A percentile compares a stretch with the other conserved stretches of the same genome.
Conservation (phyloP, 2,797 vertebrate genomes). For the Manis pentadactyla region DNA sequence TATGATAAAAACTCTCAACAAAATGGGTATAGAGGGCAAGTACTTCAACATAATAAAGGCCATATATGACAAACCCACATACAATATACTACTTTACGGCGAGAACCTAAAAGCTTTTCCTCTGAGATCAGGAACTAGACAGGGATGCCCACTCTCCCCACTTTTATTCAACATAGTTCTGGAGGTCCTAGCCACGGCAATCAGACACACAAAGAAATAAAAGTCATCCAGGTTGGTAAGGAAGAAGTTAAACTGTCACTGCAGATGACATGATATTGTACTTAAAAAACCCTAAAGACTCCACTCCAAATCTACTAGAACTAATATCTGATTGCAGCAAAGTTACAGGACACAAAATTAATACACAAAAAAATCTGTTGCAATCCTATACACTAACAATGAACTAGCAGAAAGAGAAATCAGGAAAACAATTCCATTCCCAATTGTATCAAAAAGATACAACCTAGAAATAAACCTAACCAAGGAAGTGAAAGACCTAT, state of each 20-base stretch:
- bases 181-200: background rate
- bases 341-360: background rate
- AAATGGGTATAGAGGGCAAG: too few species aligned
- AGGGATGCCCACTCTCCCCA: background rate
- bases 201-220: background rate
- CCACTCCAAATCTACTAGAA: background rate
- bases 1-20: too few species aligned
- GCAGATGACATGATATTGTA: background rate
- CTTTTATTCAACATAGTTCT: background rate
- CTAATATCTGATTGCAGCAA: background rate
- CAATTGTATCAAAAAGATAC: background rate
- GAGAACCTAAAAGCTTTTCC: background rate
- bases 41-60: background rate
- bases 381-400: background rate
- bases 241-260: background rate
- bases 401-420: background rate
- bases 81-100: too few species aligned
- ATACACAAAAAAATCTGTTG: background rate
- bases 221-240: background rate
- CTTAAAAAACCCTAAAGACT: background rate
- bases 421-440: background rate
- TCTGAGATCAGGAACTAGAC: background rate
- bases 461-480: background rate
- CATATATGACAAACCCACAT: background rate
- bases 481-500: background rate